phyloP scores from a whole-genome alignment of 2,797 vertebrate genomes.

The Bryconaethiops microstoma region DNA sequence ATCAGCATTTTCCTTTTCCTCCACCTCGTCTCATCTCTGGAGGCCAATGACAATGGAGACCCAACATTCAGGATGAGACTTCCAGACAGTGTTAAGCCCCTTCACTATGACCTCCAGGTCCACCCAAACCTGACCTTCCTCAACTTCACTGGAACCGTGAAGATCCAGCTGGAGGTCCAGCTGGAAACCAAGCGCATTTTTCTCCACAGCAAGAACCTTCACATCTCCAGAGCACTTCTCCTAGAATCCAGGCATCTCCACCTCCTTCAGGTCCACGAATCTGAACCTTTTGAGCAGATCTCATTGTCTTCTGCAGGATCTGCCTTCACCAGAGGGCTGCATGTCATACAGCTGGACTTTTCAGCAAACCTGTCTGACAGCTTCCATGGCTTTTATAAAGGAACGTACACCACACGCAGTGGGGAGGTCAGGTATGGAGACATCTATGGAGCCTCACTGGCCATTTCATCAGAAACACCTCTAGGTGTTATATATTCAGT shows the following conservation, averaged over 20 bases:
- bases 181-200: slow-evolving; percentile 75
- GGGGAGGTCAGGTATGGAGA: slow-evolving; percentile 82
- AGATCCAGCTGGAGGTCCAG: slow-evolving; percentile 75
- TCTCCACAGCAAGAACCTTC: slow-evolving; percentile 82
- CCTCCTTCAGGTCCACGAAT: slow-evolving; percentile 72
- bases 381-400: slow-evolving; percentile 90
- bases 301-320: slow-evolving; percentile 74
- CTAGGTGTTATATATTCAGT: neutral
- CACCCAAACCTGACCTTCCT: slow-evolving; percentile 88
- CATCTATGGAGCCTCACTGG: no score
- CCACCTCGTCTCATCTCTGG: neutral
- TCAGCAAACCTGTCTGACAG: slow-evolving; percentile 83
- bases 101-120: slow-evolving; percentile 84
- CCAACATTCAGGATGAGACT: slow-evolving; percentile 75
- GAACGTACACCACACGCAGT: slow-evolving; percentile 83
- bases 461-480: no score
- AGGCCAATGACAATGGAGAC: neutral
- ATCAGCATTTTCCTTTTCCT: slow-evolving; percentile 5
- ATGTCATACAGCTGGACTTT: slow-evolving; percentile 80
- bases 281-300: slow-evolving; percentile 79
- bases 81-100: slow-evolving; percentile 74
- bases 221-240: slow-evolving; percentile 72
- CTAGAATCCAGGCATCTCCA: slow-evolving; percentile 49
- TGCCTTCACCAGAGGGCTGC: slow-evolving; percentile 70
- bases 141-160: slow-evolving; percentile 77